Conservation (phyloP, 2,113 vertebrate species). For the Clarias batrachus region DNA sequence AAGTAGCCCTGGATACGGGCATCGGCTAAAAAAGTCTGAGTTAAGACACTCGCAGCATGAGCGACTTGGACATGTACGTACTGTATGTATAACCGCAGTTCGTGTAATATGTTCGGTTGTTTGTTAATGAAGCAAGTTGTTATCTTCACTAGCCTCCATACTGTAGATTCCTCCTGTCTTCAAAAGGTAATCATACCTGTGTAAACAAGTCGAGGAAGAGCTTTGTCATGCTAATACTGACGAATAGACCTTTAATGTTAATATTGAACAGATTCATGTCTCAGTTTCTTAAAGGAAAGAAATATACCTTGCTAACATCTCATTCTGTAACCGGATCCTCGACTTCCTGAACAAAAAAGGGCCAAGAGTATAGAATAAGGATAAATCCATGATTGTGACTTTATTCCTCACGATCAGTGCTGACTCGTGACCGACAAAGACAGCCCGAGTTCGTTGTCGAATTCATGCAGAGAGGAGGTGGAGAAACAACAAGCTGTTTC, state of each 20-base stretch:
- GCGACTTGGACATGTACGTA: not conserved
- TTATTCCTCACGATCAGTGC: not conserved
- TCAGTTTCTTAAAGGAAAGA: not conserved
- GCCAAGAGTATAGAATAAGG: not conserved
- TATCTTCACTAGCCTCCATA: not conserved
- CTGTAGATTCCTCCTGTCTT: not conserved
- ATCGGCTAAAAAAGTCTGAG: not conserved
- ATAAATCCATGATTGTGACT: not conserved
- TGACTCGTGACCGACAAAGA: not conserved
- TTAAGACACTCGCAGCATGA: not conserved
- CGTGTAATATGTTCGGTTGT: not conserved
- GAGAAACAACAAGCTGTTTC: not conserved
- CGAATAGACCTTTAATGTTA: not conserved
- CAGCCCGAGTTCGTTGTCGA: not conserved
- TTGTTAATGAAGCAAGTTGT: not conserved
- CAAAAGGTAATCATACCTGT: not conserved
- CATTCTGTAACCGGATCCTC: not conserved
- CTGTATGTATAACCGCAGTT: not conserved
- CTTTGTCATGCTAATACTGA: not conserved
- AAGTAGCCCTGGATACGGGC: no score
- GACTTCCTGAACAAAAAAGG: not conserved
- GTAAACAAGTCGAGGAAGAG: not conserved
- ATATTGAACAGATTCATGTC: not conserved
- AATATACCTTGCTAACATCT: not conserved
- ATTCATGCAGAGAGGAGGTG: not conserved